Base-by-base conservation (phyloP, 2,888 invertebrate species). In the Andrena dorsata region DNA sequence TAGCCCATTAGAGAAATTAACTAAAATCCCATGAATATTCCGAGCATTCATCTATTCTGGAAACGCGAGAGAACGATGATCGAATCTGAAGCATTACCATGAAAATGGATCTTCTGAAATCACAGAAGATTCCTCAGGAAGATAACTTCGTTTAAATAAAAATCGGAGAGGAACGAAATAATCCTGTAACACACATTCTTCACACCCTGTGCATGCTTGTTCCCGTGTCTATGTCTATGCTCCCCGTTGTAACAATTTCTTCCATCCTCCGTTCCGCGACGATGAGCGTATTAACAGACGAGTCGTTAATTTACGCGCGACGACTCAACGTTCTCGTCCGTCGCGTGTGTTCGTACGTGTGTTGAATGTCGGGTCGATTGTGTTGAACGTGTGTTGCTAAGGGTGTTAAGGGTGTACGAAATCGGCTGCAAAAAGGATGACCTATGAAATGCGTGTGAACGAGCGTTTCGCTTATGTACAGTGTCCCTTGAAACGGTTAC, bases 341-440 rank as follows among this genome's bases (percentile, higher is more conserved):
- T 16, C 16, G 49, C 53, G 69, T 64, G 28, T 35, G 8, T 16
- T 20, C 16, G 35, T 56, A 13, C 10, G 28, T 60, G 35, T 71
- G 47, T 64, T 20, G 56, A 23, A 16, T 41, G 41, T 41, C 41
- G 41, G 41, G 41, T 41, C 13, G 58, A n/a, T 28, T 5, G 64
- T 28, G 49, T 66, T 49, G 30, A 13, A 20, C 16, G 23, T 23
- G 13, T 61, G 53, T 70, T 56, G 23, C 56, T 56, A 56, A 13
- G 10, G 63, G 65, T 49, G 20, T 49, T 70, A 56, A 80, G 35
- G 53, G 71, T 79, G 69, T 85, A 84, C 82, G 78, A 87, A 85
- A 80, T 88, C 41, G 86, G 71, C 78, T 87, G 86, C 84, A 86
- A 87, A 88, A 88, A 75, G 74, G 85, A 81, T 81, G 88, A 84